Base-by-base conservation (phyloP, 1,140 invertebrate species). In the Dinoponera quadriceps region DNA sequence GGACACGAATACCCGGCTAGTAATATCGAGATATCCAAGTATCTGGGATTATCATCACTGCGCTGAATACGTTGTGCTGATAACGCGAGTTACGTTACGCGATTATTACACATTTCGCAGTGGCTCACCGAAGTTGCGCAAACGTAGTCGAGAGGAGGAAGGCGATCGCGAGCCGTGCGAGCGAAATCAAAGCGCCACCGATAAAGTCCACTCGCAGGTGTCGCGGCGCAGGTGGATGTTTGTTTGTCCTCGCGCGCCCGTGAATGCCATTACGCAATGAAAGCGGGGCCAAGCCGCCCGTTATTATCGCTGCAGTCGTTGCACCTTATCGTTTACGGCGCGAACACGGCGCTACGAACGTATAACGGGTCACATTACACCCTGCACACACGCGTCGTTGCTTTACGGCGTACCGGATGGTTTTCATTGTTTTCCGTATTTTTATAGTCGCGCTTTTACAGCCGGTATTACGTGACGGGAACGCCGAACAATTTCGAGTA, bases 311-410 rank as follows among this genome's bases (percentile, higher is more conserved):
- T 25, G 7, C 25, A 69, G 62, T 63, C 55, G 49, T 82, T 59
- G 63, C 62, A 49, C 65, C 63, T 86, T 86, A 86, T 86, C 85
- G 49, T 20, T 55, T 80, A 63, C 20, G 25, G n/a, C 57, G 49
- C 71, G 51, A 80, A 33, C 49, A 49, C 62, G 25, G 54, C 62
- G 25, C 5, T 38, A n/a, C 48, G 75, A 80, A 71, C 69, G 65
- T 71, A 20, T 71, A 80, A 80, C 54, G 25, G 51, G 9, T 7
- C 22, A 51, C 54, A 71, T 85, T 82, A 60, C n/a, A n/a, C 60
- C 73, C 22, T 25, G 62, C 57, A 33, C 66, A 13, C 49, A 63
- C 57, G 13, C 33, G 22, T n/a, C 16, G 38, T 59, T 22, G 33
- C 22, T 80, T 71, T 60, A 71, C 63, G 75, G 57, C 7, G 22